phyloP scores from a whole-genome alignment of 2,113 vertebrate genomes.

The Gila orcuttii region DNA sequence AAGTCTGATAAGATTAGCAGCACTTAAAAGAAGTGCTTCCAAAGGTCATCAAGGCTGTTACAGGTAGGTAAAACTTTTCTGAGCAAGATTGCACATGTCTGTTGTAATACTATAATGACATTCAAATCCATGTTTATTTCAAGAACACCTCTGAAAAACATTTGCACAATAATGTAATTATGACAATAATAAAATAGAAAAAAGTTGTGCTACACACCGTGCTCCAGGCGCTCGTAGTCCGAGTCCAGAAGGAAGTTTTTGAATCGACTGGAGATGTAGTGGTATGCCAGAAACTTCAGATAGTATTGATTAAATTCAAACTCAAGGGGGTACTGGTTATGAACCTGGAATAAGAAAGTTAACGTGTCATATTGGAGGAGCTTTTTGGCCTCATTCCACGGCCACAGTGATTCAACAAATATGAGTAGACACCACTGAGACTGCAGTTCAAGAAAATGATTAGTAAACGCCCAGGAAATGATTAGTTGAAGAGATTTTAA shows the following conservation, averaged over 20 bases:
- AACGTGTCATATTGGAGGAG: conserved; percentile 34
- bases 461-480: conserved; percentile 13
- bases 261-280: conserved; percentile 96
- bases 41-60: background rate
- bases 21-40: background rate
- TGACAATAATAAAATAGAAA: background rate
- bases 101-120: background rate
- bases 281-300: conserved; percentile 97
- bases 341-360: conserved; percentile 79
- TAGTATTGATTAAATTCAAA: conserved; percentile 99
- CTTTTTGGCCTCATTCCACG: conserved; percentile 26
- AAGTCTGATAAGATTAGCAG: conserved; percentile 15
- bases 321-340: conserved; percentile 92
- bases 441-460: background rate
- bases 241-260: conserved; percentile 99
- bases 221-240: conserved; percentile 95
- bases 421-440: background rate
- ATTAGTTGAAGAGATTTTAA: background rate
- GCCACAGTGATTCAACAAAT: conserved; percentile 25
- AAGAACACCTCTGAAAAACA: conserved; percentile 19
- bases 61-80: conserved; percentile 1
- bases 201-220: conserved; percentile 78
- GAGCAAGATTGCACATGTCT: background rate
- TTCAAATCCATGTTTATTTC: background rate
- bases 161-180: conserved; percentile 14